Conservation (phyloP, 2,113 vertebrate genomes). For the Puntigrus tetrazona region DNA sequence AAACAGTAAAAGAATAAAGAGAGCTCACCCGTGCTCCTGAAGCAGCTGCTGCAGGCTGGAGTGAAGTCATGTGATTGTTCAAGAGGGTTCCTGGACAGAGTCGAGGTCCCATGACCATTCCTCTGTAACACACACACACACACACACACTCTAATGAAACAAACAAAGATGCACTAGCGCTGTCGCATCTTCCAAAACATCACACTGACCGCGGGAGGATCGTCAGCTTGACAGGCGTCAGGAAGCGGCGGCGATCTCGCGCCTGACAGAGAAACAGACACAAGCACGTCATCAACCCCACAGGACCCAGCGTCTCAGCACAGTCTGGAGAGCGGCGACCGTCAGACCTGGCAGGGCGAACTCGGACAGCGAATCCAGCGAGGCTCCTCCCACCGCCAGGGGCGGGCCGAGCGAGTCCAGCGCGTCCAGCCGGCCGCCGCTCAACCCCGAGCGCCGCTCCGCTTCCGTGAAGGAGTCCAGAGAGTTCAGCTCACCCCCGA, state of each 20-base stretch:
- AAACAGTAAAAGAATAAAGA: neutral
- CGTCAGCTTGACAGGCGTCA: slow-evolving; percentile 39
- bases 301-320: neutral
- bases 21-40: slow-evolving; percentile 60
- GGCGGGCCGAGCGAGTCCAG: slow-evolving; percentile 79
- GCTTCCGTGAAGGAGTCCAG: slow-evolving; percentile 77
- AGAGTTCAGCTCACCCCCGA: slow-evolving; percentile 62
- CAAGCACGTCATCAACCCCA: neutral
- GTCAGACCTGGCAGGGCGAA: slow-evolving; percentile 64
- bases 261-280: slow-evolving; percentile 51
- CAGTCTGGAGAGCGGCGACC: neutral
- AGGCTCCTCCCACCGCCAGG: slow-evolving; percentile 45
- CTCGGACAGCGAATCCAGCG: slow-evolving; percentile 63
- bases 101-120: slow-evolving; percentile 65
- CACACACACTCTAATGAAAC: neutral
- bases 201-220: neutral
- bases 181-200: slow-evolving; percentile 7
- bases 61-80: slow-evolving; percentile 87
- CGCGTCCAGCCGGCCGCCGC: slow-evolving; percentile 61
- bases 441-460: neutral
- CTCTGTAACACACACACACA: slow-evolving; percentile 53
- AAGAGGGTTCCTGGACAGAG: slow-evolving; percentile 81
- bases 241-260: slow-evolving; percentile 34
- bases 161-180: neutral
- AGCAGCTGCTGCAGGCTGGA: slow-evolving; percentile 89